These are phyloP conservation scores for Rhinatrema bivittatum DNA, from an alignment of 2,797 vertebrate genomes.

Conservation along the genomic window DNA sequence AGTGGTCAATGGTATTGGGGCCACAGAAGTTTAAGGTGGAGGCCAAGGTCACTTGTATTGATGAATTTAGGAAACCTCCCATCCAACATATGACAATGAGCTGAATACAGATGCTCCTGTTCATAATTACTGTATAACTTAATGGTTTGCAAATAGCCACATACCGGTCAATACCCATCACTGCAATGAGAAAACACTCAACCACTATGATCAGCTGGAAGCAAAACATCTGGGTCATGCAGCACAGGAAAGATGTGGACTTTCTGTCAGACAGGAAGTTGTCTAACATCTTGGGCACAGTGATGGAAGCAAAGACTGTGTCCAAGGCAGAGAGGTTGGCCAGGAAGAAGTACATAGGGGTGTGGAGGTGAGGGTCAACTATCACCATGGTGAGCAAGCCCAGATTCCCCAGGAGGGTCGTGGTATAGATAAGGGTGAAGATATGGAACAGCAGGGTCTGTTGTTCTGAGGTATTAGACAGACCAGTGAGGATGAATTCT, in stretches of 20 bases:
- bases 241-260: conserved; percentile 26
- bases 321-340: conserved; percentile 33
- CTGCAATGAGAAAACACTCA: conserved; percentile 32
- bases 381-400: conserved; percentile 21
- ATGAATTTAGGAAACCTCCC: conserved; percentile 25
- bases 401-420: conserved; percentile 24
- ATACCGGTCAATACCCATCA: conserved; percentile 39
- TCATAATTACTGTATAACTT: conserved; percentile 32
- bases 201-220: conserved; percentile 30
- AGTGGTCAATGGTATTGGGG: conserved; percentile 6
- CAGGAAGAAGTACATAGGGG: conserved; percentile 42
- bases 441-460: conserved; percentile 21
- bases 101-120: conserved; percentile 7
- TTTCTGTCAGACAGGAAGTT: conserved; percentile 20
- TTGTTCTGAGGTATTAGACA: conserved; percentile 9
- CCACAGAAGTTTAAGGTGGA: conserved; percentile 11
- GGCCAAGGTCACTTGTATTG: conserved; percentile 17
- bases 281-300: conserved; percentile 35
- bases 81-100: conserved; percentile 21
- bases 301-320: conserved; percentile 32
- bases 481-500: conserved; percentile 27
- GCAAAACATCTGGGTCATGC: conserved; percentile 31
- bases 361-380: conserved; percentile 18
- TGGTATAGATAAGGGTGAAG: conserved; percentile 29
- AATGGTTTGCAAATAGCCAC: conserved; percentile 37